phyloP scores from a whole-genome alignment of 1,140 invertebrate genomes.

The Danaus melanippus region DNA sequence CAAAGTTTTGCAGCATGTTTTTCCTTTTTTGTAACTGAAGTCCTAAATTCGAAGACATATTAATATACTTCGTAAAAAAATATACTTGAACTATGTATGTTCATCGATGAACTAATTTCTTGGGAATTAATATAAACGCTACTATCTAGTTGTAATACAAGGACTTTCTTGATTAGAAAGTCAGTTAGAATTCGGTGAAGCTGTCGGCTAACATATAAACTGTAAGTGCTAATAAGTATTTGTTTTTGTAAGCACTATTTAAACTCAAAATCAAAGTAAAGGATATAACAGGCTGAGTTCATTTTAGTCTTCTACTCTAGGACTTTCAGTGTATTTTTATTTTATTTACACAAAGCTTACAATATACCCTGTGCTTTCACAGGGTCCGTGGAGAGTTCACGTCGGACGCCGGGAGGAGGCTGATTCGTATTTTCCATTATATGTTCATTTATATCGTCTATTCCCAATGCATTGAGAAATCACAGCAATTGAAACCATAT shows the following conservation, averaged over 20 bases:
- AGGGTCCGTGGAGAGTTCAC: slow-evolving; percentile 51
- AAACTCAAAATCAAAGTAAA: not conserved
- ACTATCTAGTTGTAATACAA: too few species aligned
- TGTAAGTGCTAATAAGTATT: not conserved
- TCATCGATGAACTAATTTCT: too few species aligned
- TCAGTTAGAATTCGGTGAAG: too few species aligned
- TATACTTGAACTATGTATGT: not conserved
- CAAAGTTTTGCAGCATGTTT: slow-evolving; percentile 46
- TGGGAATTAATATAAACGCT: not conserved
- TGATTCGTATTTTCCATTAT: slow-evolving; percentile 47
- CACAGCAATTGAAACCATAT: too few species aligned
- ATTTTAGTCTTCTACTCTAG: not conserved
- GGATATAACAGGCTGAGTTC: not conserved
- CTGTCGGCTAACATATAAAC: too few species aligned
- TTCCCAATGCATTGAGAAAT: too few species aligned
- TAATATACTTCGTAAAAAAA: slow-evolving; percentile 6
- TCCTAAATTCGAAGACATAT: slow-evolving; percentile 25
- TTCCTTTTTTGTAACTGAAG: slow-evolving; percentile 42
- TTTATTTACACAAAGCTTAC: slow-evolving; percentile 27
- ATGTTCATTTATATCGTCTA: too few species aligned
- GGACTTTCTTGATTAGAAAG: too few species aligned
- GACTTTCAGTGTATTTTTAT: not conserved
- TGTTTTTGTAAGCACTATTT: not conserved
- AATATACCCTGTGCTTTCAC: slow-evolving; percentile 60
- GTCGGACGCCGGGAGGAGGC: slow-evolving; percentile 33